Conservation (phyloP, 1,140 invertebrate species). For the Drosophila takahashii region DNA sequence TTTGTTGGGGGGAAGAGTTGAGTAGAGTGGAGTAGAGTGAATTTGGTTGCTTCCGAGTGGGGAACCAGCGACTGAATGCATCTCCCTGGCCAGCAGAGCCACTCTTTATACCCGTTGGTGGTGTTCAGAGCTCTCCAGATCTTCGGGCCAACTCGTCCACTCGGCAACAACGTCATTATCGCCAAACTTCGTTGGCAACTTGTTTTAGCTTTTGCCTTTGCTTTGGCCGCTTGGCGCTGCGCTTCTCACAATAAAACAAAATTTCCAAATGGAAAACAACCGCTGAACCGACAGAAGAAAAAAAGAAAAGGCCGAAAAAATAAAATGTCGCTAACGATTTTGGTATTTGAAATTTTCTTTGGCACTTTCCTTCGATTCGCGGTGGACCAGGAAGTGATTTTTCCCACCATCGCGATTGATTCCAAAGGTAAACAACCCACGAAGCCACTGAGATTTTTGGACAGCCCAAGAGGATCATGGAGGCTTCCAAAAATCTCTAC, state of each 20-base stretch:
- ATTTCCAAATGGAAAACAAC: conserved; percentile 42
- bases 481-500: conserved; percentile 4
- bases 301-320: conserved; percentile 49
- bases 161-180: conserved; percentile 64
- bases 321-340: conserved; percentile 80
- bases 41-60: conserved; percentile 84
- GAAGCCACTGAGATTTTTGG: conserved; percentile 12
- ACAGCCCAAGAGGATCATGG: conserved; percentile 25
- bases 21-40: conserved; percentile 79
- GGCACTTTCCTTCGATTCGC: conserved; percentile 64
- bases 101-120: conserved; percentile 80
- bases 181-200: conserved; percentile 69
- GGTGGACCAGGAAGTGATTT: conserved; percentile 73
- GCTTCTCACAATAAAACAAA: conserved; percentile 77
- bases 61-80: conserved; percentile 85
- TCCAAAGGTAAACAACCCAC: conserved; percentile 24
- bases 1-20: conserved; percentile 75
- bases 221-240: conserved; percentile 2
- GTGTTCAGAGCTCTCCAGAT: conserved; percentile 14
- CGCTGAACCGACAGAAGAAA: conserved; percentile 22
- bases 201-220: conserved; percentile 38
- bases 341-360: conserved; percentile 68
- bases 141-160: conserved; percentile 44
- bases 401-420: conserved; percentile 30
- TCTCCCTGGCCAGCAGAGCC: conserved; percentile 62